These are phyloP conservation scores for Odontocerum albicorne DNA, from an alignment of 2,888 invertebrate species.

Conservation along the genomic window DNA sequence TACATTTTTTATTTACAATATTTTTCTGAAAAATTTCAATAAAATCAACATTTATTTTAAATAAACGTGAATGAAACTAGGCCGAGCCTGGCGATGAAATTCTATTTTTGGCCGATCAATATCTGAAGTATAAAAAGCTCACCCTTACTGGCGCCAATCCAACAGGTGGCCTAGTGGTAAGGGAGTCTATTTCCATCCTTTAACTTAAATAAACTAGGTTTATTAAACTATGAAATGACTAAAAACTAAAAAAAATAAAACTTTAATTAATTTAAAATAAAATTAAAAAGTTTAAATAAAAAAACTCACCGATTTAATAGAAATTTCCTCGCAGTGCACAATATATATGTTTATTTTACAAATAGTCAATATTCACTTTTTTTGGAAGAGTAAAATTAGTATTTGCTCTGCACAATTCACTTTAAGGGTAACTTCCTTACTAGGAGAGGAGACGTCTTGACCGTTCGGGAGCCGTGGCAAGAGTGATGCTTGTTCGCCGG, in stretches of 20 bases:
- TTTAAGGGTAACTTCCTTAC: no score
- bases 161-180: slow-evolving; percentile 31
- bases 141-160: slow-evolving; percentile 33
- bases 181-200: background rate
- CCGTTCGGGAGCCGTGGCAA: slow-evolving; percentile 41
- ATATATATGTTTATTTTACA: no score
- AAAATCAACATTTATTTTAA: background rate
- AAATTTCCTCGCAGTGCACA: no score
- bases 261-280: background rate
- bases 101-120: slow-evolving; percentile 37
- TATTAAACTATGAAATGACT: background rate
- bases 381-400: no score
- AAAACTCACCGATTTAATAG: background rate
- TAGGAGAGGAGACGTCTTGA: no score
- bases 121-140: slow-evolving; percentile 30
- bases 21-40: no score
- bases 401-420: no score
- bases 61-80: slow-evolving; percentile 27
- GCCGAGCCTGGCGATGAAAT: slow-evolving; percentile 27
- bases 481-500: slow-evolving; percentile 53
- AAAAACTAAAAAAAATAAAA: no score
- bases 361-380: no score
- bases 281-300: background rate
- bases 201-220: background rate
- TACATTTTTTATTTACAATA: no score